Percentiles rank a stretch among this genome's conserved stretches.
Evolutionary conservation across 2,113 vertebrate genomes (phyloP).

Genomic region (Malurus elegans): DNA sequence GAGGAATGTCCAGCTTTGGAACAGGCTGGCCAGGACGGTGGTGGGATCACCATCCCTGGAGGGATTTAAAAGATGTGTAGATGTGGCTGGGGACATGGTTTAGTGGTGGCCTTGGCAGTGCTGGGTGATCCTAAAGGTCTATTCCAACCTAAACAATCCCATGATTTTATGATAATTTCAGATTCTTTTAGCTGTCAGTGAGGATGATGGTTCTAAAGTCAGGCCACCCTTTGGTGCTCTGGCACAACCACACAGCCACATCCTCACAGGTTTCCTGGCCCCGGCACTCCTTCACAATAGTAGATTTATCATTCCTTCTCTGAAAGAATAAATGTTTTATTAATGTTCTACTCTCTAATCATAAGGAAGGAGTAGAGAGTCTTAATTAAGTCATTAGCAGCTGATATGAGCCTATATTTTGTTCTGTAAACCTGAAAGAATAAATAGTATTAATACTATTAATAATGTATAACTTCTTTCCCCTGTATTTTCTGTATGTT

Average conservation of each 20-base stretch:
- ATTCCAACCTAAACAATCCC: not conserved
- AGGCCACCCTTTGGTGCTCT: not conserved
- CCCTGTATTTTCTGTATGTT: not conserved
- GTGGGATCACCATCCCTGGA: not conserved
- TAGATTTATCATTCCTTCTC: not conserved
- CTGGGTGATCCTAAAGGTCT: not conserved
- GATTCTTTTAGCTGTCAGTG: not conserved
- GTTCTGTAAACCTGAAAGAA: constrained; percentile 6
- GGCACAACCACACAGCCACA: not conserved
- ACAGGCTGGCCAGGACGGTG: not conserved
- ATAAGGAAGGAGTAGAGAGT: not conserved
- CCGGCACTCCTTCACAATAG: rapidly evolving
- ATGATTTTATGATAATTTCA: not conserved
- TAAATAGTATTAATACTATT: not conserved
- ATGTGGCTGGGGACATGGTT: not conserved
- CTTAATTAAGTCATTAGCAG: not conserved
- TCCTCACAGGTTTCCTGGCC: not conserved
- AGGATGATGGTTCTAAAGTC: not conserved
- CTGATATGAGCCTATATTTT: not conserved
- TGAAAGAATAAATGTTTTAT: not conserved
- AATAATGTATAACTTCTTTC: not conserved
- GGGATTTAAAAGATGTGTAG: not conserved
- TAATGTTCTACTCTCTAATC: not conserved
- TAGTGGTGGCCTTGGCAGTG: not conserved
- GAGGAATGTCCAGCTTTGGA: not conserved